phyloP scores from a whole-genome alignment of 2,888 invertebrate species.

The Rhingia campestris region DNA sequence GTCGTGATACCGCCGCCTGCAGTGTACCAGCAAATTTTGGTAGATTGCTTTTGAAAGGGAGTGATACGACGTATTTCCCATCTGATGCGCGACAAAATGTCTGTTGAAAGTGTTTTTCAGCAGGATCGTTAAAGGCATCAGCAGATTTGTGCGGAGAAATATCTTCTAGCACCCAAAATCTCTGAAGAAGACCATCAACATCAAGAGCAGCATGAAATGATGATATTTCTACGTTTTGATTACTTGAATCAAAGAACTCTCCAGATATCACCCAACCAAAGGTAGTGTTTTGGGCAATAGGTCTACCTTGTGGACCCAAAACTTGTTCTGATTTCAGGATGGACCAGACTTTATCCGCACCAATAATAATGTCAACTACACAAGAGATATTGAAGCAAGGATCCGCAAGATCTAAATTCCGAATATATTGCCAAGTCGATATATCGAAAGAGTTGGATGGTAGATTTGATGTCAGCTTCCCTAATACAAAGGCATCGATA shows the following conservation, averaged over 20 bases:
- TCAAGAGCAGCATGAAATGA: conserved; percentile 23
- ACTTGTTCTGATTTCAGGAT: conserved; percentile 48
- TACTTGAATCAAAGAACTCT: conserved; percentile 7
- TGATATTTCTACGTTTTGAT: background rate
- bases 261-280: conserved; percentile 65
- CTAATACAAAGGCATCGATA: background rate
- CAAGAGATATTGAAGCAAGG: conserved; percentile 47
- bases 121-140: conserved; percentile 37
- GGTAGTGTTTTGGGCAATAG: conserved; percentile 51
- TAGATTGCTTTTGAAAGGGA: conserved; percentile 30
- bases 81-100: conserved; percentile 31
- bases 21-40: conserved; percentile 27
- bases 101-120: conserved; percentile 32
- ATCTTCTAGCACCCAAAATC: conserved; percentile 59
- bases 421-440: conserved; percentile 28
- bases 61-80: conserved; percentile 39
- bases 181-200: conserved; percentile 40
- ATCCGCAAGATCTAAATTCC: conserved; percentile 52
- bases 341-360: conserved; percentile 57
- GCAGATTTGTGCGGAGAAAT: conserved; percentile 41
- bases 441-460: background rate
- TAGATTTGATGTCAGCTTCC: conserved; percentile 4
- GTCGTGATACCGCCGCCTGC: conserved; percentile 5
- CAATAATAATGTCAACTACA: conserved; percentile 56
- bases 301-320: conserved; percentile 4